Conservation (phyloP, 2,888 invertebrate species). For the Caenorhabditis sp. region DNA sequence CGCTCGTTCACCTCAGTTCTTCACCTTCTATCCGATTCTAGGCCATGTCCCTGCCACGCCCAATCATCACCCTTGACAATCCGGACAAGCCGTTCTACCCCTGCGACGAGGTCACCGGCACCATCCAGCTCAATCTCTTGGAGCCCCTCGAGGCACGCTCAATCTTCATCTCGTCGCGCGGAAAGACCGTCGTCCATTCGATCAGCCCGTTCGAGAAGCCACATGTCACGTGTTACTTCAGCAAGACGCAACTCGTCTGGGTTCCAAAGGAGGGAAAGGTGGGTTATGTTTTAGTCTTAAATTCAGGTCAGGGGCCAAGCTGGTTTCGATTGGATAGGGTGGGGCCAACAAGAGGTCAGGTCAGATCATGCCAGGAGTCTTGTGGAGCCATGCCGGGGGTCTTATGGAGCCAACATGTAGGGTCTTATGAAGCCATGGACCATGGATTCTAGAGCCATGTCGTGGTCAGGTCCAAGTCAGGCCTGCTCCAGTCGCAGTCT, state of each 20-base stretch:
- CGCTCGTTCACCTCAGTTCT: too few species aligned
- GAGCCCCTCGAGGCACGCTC: not conserved
- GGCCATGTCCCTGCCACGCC: not conserved
- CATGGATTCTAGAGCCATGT: too few species aligned
- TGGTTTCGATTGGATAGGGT: too few species aligned
- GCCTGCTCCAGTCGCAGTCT: too few species aligned
- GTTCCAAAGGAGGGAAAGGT: constrained; percentile 5
- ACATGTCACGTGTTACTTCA: not conserved
- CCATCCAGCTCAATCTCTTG: not conserved
- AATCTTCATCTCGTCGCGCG: not conserved
- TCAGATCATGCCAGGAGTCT: too few species aligned
- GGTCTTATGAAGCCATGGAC: too few species aligned
- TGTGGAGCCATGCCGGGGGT: too few species aligned
- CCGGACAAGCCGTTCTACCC: not conserved
- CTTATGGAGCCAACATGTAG: too few species aligned
- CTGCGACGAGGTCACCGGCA: constrained; percentile 10
- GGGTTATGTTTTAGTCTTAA: too few species aligned
- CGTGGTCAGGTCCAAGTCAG: too few species aligned
- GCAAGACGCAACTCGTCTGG: not conserved
- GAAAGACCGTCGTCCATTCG: not conserved
- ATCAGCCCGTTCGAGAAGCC: not conserved
- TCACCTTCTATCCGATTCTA: not conserved
- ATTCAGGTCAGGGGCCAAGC: too few species aligned
- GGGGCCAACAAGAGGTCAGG: too few species aligned
- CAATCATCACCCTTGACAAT: constrained; percentile 6